phyloP scores from a whole-genome alignment of 2,113 vertebrate genomes.

The Mus pahari region DNA sequence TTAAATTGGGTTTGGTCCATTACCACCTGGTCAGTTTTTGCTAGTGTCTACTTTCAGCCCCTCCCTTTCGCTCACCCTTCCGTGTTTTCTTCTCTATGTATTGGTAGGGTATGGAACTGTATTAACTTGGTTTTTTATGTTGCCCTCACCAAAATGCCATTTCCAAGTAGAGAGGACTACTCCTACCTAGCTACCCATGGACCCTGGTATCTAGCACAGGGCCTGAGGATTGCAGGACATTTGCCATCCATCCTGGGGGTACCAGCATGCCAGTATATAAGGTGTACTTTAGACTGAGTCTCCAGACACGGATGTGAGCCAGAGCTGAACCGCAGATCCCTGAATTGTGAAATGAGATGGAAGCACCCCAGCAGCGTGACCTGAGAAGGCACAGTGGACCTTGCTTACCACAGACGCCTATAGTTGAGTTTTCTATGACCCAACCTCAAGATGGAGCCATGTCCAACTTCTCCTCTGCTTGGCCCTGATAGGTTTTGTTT shows the following conservation, averaged over 20 bases:
- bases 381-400: too few relatives aligned
- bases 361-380: not conserved
- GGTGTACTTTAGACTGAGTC: not conserved
- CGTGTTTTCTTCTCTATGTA: fast-evolving
- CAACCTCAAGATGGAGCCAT: fast-evolving
- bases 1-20: too few relatives aligned
- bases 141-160: not conserved
- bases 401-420: too few relatives aligned
- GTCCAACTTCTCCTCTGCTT: not conserved
- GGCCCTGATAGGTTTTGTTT: not conserved
- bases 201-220: not conserved
- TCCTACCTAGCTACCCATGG: fast-evolving
- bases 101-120: fast-evolving
- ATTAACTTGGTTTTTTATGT: fast-evolving
- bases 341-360: not conserved
- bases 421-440: too few relatives aligned
- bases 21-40: not conserved
- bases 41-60: fast-evolving
- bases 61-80: fast-evolving
- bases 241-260: not conserved
- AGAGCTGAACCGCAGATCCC: not conserved
- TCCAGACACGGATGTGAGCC: not conserved
- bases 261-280: too few relatives aligned
- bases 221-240: too few relatives aligned
- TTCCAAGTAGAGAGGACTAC: not conserved